Evolutionary conservation across 2,888 invertebrate genomes (phyloP), one percentile per base, ranked within the genome.

Genomic region (Calameuta filiformis): DNA sequence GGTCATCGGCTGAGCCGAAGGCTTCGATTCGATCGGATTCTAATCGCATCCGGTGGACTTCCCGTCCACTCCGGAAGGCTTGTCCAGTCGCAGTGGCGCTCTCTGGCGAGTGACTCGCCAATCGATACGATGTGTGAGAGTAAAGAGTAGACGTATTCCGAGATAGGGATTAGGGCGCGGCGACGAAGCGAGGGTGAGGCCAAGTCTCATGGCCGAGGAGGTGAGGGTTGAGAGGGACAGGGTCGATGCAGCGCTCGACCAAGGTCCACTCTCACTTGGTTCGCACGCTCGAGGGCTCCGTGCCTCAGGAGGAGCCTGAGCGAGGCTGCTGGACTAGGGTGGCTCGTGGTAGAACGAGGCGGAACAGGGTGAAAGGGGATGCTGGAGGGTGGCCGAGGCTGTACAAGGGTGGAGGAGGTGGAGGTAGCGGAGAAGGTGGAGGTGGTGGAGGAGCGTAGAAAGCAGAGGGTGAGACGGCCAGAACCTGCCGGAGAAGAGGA

Each of bases 191-290:
- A 71, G 78, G 75, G 84, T 76, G 81, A 82, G 81, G 82, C 56
- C 56, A 56, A 56, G 56, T 23, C 56, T 23, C 56, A 9, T 9
- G 56, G 56, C 56, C 56, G 56, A 56, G 56, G 56, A 9, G 56
- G 77, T 78, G 37, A 30, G 80, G 76, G 79, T 79, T 79, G 83
- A 86, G 85, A 86, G 89, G 88, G 85, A 87, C 85, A 89, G 88
- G 90, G 90, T 90, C 90, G 90, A 90, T 90, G 90, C 89, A 89
- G 86, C 85, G 89, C 90, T 89, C 89, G 90, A 90, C 90, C 90
- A 89, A 90, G 90, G 90, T 90, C 90, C 90, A 89, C 90, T 90
- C 90, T 89, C 89, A 89, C 90, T 90, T 88, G 86, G 86, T 80
- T 81, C 83, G 82, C 79, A 79, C 82, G 83, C 82, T 69, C 68